phyloP scores from a whole-genome alignment of 2,113 vertebrate genomes.

The Periophthalmus modestus region DNA sequence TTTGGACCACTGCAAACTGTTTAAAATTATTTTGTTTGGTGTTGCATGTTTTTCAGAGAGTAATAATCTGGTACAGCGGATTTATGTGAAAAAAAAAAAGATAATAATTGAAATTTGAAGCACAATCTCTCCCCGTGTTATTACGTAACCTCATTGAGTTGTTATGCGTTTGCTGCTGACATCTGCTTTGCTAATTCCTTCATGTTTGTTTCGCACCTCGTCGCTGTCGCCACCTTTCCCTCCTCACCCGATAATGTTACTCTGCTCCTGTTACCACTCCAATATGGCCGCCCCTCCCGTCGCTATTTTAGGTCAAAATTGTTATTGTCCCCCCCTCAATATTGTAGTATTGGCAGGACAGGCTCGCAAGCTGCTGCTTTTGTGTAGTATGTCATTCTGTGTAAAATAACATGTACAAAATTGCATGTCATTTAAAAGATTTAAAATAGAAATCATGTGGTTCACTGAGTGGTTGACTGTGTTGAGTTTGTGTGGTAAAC shows the following conservation, averaged over 20 bases:
- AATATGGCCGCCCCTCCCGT: background rate
- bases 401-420: too few relatives aligned
- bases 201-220: constrained; percentile 28
- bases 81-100: background rate
- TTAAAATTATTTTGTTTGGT: too few relatives aligned
- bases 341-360: background rate
- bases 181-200: background rate
- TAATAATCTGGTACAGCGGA: too few relatives aligned
- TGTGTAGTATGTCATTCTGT: background rate
- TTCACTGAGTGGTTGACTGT: too few relatives aligned
- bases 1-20: too few relatives aligned
- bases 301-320: background rate
- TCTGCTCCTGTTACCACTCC: constrained; percentile 12
- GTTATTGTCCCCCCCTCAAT: background rate
- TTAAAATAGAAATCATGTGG: too few relatives aligned
- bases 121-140: background rate
- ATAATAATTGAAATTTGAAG: background rate
- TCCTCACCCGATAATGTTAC: constrained; percentile 21
- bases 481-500: too few relatives aligned
- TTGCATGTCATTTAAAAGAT: too few relatives aligned
- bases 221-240: constrained; percentile 12
- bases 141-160: background rate
- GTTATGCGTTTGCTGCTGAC: background rate
- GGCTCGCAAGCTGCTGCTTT: background rate
- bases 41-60: too few relatives aligned